Evolutionary conservation across 2,797 vertebrate genomes (phyloP).

Genomic region (Cheirogaleus major): DNA sequence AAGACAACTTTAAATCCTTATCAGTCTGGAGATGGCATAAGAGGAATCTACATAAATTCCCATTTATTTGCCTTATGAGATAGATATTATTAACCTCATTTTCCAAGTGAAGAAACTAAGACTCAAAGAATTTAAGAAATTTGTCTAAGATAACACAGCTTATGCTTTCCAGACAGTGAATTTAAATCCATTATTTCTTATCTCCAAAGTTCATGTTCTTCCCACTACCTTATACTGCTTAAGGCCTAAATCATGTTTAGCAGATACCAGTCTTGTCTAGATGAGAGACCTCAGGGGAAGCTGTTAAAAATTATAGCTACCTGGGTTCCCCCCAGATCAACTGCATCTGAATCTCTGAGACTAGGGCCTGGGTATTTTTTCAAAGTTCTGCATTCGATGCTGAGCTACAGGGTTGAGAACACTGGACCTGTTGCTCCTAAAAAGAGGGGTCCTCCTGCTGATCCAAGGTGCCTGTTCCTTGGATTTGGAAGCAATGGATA

Average conservation of each 20-base stretch:
- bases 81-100: not conserved
- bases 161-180: not conserved
- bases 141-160: not conserved
- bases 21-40: not conserved
- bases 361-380: not conserved
- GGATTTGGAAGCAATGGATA: slow-evolving; percentile 50
- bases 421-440: not conserved
- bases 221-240: not conserved
- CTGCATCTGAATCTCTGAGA: not conserved
- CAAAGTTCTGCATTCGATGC: not conserved
- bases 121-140: slow-evolving; percentile 12
- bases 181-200: not conserved
- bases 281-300: not conserved
- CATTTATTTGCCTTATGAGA: not conserved
- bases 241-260: not conserved
- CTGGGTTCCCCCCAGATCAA: not conserved
- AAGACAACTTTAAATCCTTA: not conserved
- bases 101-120: slow-evolving; percentile 36
- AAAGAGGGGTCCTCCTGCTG: not conserved
- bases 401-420: not conserved
- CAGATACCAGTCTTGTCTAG: not conserved
- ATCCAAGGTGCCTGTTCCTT: not conserved
- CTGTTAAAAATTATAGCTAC: not conserved
- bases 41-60: not conserved
- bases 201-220: not conserved